Evolutionary conservation across 2,888 invertebrate species (phyloP).

Genomic region (Conchocele bisecta): DNA sequence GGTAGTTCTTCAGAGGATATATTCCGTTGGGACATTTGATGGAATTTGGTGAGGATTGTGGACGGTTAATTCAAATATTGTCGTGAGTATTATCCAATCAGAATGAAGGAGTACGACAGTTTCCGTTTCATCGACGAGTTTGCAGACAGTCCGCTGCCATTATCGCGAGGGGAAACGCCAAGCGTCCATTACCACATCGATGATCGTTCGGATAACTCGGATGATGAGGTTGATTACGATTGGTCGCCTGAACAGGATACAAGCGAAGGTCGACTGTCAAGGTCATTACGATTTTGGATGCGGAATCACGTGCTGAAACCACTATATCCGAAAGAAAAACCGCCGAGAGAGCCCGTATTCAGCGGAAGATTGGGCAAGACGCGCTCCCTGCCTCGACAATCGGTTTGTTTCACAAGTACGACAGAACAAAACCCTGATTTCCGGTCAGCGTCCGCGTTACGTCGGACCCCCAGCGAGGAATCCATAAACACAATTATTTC

Average conservation of each 20-base stretch:
- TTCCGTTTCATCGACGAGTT: slow-evolving; percentile 26
- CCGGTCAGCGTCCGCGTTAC: slow-evolving; percentile 23
- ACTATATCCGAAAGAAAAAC: slow-evolving; percentile 61
- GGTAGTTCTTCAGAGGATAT: too few species aligned
- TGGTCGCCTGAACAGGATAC: slow-evolving; percentile 35
- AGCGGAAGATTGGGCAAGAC: slow-evolving; percentile 67
- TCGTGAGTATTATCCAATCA: too few species aligned
- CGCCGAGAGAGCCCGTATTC: slow-evolving; percentile 64
- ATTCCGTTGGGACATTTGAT: too few species aligned
- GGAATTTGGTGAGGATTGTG: too few species aligned
- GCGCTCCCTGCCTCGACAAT: not conserved
- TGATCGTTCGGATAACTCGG: slow-evolving; percentile 29
- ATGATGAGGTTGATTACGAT: slow-evolving; percentile 29
- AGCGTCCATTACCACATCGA: slow-evolving; percentile 40
- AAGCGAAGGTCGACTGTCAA: slow-evolving; percentile 65
- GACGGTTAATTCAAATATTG: too few species aligned
- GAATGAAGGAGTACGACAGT: too few species aligned
- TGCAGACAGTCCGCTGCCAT: slow-evolving; percentile 39
- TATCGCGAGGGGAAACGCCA: slow-evolving; percentile 29
- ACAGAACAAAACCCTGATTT: too few species aligned
- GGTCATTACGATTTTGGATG: slow-evolving; percentile 71
- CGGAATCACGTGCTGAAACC: slow-evolving; percentile 58
- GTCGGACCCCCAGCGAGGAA: slow-evolving; percentile 65
- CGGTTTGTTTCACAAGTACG: too few species aligned
- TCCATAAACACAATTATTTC: slow-evolving; percentile 69